A percentile compares a stretch with the other conserved stretches of the same genome.
Evolutionary conservation across 2,797 vertebrate species (phyloP).

Genomic region (Melanotaenia trifasciata): DNA sequence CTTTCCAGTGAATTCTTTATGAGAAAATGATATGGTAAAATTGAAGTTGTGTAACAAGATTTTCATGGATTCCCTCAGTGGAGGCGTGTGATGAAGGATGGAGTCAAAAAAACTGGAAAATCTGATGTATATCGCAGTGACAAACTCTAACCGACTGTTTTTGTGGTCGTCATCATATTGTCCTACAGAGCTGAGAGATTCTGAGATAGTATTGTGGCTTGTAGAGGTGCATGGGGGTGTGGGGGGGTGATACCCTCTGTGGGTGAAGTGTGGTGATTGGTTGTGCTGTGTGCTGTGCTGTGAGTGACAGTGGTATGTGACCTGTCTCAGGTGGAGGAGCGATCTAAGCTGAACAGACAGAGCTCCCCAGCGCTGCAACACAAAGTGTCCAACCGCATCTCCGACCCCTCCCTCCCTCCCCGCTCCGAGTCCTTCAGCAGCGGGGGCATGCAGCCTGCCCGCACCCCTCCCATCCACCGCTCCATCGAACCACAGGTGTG

Average conservation of each 20-base stretch:
- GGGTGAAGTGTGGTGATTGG: conserved; percentile 30
- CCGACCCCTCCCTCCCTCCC: conserved; percentile 93
- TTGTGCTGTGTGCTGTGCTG: conserved; percentile 38
- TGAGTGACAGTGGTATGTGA: conserved; percentile 69
- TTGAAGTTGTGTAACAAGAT: not conserved
- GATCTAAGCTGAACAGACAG: conserved; percentile 95
- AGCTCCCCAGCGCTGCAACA: conserved; percentile 95
- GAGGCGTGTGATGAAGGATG: not conserved
- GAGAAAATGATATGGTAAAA: fast-evolving
- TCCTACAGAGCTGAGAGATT: conserved; percentile 23
- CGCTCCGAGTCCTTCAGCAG: conserved; percentile 96
- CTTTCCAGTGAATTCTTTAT: conserved; percentile 24
- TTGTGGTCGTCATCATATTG: not conserved
- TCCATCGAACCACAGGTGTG: conserved; percentile 93
- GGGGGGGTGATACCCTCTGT: not conserved
- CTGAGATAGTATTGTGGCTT: conserved; percentile 51
- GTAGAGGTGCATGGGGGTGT: conserved; percentile 15
- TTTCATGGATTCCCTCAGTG: not conserved
- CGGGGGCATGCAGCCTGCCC: conserved; percentile 89
- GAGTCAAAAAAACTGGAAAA: not conserved
- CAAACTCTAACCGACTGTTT: not conserved
- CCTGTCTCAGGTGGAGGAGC: conserved; percentile 91
- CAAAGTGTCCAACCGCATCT: conserved; percentile 93
- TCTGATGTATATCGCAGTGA: too few relatives aligned
- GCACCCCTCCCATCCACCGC: conserved; percentile 91